Evolutionary conservation across 2,797 vertebrate species (phyloP).

Genomic region (Prunella strophiata): DNA sequence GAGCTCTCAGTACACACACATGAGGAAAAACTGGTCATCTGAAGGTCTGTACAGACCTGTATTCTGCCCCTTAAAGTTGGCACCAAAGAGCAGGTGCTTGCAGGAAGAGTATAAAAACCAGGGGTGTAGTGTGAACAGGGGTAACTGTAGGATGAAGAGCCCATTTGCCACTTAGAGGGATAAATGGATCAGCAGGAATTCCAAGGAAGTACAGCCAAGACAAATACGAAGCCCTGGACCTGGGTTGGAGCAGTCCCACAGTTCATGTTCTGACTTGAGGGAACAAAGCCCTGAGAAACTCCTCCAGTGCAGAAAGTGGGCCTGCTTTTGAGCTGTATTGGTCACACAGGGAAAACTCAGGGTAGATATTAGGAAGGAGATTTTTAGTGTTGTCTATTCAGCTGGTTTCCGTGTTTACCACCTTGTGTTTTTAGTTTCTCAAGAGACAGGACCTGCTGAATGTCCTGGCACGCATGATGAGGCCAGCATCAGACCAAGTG

Average conservation of each 20-base stretch:
- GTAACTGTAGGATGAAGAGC: not conserved
- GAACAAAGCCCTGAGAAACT: not conserved
- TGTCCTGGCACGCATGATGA: constrained; percentile 98
- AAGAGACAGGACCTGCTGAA: constrained; percentile 98
- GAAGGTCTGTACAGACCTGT: not conserved
- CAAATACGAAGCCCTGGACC: not conserved
- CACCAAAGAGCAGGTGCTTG: not conserved
- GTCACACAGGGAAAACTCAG: not conserved
- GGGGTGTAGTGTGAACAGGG: not conserved
- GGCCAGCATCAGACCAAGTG: constrained; percentile 95
- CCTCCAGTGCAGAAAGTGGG: not conserved
- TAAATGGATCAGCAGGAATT: not conserved
- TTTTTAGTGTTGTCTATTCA: not conserved
- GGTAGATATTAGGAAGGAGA: not conserved
- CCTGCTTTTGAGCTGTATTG: not conserved
- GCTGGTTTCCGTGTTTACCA: not conserved
- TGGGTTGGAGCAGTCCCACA: not conserved
- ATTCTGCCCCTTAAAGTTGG: not conserved
- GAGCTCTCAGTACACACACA: not conserved
- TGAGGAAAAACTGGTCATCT: not conserved
- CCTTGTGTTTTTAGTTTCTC: constrained; percentile 84
- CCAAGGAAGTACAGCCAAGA: not conserved
- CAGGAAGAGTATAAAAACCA: not conserved
- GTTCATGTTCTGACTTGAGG: not conserved
- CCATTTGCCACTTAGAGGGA: not conserved